These are phyloP conservation scores for Stenoptilia bipunctidactyla DNA, from an alignment of 2,888 invertebrate genomes.

Conservation along the genomic window DNA sequence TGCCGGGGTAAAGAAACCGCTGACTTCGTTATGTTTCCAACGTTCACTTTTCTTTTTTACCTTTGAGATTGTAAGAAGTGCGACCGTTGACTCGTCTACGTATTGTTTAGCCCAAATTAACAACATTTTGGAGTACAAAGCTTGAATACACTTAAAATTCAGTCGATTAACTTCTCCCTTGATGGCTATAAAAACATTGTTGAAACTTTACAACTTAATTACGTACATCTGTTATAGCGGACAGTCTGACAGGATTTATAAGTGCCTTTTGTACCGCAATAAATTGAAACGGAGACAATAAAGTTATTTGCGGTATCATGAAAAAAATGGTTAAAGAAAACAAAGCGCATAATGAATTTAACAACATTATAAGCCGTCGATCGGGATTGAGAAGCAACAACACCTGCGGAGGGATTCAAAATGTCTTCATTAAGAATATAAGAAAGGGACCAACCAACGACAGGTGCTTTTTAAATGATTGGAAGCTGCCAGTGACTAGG, in stretches of 20 bases:
- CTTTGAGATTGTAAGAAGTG: slow-evolving; percentile 10
- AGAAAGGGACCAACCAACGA: slow-evolving; percentile 42
- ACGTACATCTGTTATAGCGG: slow-evolving; percentile 60
- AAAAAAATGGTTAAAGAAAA: slow-evolving; percentile 51
- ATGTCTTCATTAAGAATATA: slow-evolving; percentile 58
- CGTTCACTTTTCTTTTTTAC: slow-evolving; percentile 20
- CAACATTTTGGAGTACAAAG: slow-evolving; percentile 22
- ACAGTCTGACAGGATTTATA: slow-evolving; percentile 53
- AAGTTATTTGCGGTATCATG: slow-evolving; percentile 43
- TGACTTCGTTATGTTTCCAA: background rate
- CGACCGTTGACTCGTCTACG: slow-evolving; percentile 18
- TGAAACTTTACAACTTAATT: slow-evolving; percentile 62
- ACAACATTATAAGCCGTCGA: slow-evolving; percentile 54
- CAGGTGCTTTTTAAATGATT: slow-evolving; percentile 53
- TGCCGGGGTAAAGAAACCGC: background rate
- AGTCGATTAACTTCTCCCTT: slow-evolving; percentile 31
- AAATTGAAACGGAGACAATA: slow-evolving; percentile 50
- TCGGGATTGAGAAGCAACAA: slow-evolving; percentile 29
- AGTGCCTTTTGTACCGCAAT: slow-evolving; percentile 50
- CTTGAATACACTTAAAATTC: slow-evolving; percentile 23
- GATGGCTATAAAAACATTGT: slow-evolving; percentile 44
- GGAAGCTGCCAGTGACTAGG: slow-evolving; percentile 26
- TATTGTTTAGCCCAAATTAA: slow-evolving; percentile 39
- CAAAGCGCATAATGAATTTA: slow-evolving; percentile 67
- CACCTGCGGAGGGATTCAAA: slow-evolving; percentile 57